phyloP scores from a whole-genome alignment of 1,140 invertebrate genomes.

The Drosophila mayri region DNA sequence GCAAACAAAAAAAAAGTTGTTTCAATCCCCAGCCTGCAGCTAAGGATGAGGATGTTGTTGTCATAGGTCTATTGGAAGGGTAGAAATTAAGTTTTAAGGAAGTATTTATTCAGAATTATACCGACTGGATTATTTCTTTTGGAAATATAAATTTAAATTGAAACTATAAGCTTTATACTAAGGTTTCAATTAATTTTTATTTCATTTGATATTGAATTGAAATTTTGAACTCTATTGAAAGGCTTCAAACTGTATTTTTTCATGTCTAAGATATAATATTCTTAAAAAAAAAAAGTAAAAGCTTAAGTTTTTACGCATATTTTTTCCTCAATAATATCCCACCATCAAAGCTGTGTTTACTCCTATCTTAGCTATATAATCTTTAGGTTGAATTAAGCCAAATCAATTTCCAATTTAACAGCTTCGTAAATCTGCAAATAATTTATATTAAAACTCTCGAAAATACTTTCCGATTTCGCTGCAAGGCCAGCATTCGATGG shows the following conservation, averaged over 20 bases:
- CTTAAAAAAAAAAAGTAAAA: no score
- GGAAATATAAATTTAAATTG: neutral
- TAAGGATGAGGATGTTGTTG: slow-evolving; percentile 25
- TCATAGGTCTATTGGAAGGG: neutral
- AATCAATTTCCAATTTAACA: neutral
- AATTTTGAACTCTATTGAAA: neutral
- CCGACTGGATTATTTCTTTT: no score
- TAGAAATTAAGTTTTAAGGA: slow-evolving; percentile 1
- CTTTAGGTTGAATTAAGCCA: no score
- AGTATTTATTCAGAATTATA: neutral
- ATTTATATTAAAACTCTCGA: slow-evolving; percentile 6
- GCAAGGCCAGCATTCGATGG: slow-evolving; percentile 19
- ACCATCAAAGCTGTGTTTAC: rapidly evolving
- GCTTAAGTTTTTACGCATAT: no score
- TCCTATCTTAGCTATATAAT: neutral
- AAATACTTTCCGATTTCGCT: slow-evolving; percentile 31
- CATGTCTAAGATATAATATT: no score
- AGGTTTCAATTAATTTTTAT: neutral
- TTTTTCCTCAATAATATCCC: neutral
- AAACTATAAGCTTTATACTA: neutral
- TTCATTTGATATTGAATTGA: neutral
- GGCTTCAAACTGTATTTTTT: neutral
- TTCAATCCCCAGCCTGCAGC: slow-evolving; percentile 5
- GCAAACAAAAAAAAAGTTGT: slow-evolving; percentile 33
- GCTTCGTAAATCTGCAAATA: slow-evolving; percentile 2